Evolutionary conservation across 2,888 invertebrate genomes (phyloP).

Genomic region (Hemicrepidius hirtus): DNA sequence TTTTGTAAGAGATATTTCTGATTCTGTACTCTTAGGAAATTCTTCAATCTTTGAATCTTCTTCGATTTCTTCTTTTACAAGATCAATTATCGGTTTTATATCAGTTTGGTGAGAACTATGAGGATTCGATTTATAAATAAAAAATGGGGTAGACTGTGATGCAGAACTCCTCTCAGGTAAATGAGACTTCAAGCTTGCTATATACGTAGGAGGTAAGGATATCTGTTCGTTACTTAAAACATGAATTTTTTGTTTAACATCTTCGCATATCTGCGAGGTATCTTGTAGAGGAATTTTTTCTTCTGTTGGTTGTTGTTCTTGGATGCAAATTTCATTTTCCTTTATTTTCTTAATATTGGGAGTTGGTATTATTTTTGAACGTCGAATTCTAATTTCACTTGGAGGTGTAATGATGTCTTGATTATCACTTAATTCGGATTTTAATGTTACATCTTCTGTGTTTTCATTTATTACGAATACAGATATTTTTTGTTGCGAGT

Average conservation of each 20-base stretch:
- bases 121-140: too few relatives aligned
- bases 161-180: too few relatives aligned
- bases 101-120: too few relatives aligned
- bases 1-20: too few relatives aligned
- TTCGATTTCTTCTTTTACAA: too few relatives aligned
- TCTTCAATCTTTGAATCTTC: too few relatives aligned
- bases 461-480: background rate
- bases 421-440: too few relatives aligned
- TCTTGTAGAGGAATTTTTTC: background rate
- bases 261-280: background rate
- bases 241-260: slow-evolving; percentile 19
- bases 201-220: slow-evolving; percentile 14
- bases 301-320: background rate
- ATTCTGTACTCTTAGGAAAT: background rate
- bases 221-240: slow-evolving; percentile 30
- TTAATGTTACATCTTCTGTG: too few relatives aligned
- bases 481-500: background rate
- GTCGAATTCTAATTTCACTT: background rate
- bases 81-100: too few relatives aligned
- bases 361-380: background rate
- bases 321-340: background rate
- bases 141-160: too few relatives aligned
- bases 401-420: too few relatives aligned
- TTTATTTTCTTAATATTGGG: background rate
- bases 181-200: background rate